These are phyloP conservation scores for Lasioglossum albipes DNA, from an alignment of 1,140 invertebrate genomes.

Conservation along the genomic window DNA sequence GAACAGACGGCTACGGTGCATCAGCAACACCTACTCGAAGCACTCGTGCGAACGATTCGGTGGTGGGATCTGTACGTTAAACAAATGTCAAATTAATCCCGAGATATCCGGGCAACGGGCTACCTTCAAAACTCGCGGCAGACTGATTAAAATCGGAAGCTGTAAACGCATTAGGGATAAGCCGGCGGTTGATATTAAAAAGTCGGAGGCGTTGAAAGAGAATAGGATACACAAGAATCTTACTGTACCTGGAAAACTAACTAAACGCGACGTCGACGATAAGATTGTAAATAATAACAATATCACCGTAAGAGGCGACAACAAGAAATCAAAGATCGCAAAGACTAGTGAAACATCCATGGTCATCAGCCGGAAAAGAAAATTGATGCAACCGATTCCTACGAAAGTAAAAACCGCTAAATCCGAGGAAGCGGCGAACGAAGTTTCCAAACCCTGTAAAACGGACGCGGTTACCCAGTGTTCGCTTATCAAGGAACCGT, in stretches of 20 bases:
- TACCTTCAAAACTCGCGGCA: constrained; percentile 19
- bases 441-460: constrained; percentile 32
- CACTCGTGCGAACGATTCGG: constrained; percentile 15
- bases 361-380: constrained; percentile 11
- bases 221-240: constrained; percentile 28
- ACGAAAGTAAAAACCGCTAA: background rate
- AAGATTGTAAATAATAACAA: background rate
- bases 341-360: background rate
- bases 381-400: constrained; percentile 5
- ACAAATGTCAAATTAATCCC: constrained; percentile 10
- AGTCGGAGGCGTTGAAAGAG: constrained; percentile 19
- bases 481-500: constrained; percentile 45
- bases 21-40: constrained; percentile 23
- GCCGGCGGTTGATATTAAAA: background rate
- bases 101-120: constrained; percentile 6
- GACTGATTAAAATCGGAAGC: constrained; percentile 26
- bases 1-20: constrained; percentile 63
- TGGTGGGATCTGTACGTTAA: background rate
- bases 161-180: constrained; percentile 30
- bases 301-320: background rate
- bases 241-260: background rate
- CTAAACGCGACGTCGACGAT: background rate
- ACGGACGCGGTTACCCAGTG: constrained; percentile 70
- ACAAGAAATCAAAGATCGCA: background rate
- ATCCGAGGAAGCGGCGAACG: background rate